Base-by-base conservation (phyloP, 1,140 invertebrate species). In the Drosophila pandora region DNA sequence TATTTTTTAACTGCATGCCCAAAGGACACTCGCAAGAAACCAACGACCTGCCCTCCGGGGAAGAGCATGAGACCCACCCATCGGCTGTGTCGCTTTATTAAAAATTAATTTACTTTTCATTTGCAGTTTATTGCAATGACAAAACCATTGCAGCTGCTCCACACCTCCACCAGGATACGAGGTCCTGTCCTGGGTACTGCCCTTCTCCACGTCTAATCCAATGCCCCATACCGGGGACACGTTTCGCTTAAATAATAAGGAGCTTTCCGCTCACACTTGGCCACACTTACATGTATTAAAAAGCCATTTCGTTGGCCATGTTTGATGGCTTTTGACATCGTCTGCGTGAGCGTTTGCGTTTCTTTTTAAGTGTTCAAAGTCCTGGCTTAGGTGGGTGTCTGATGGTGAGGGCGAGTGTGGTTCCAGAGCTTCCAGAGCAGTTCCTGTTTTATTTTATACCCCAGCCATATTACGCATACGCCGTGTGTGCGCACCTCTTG, bases 41-140 rank as follows among this genome's bases (percentile, higher is more conserved):
- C 13, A 21, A 43, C 2, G 3, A 13, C 37, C 37, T 13, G 41
- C 41, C 17, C 4, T 28, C 41, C 9, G 17, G 41, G 13, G 6
- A 3, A 37, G 12, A 10, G 32, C 32, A 8, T 10, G 10, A 34
- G 32, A 0, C 10, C 12, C 34, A 43, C 41, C 39, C 37, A 74
- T 53, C 78, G 75, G 87, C 76, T 87, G 78, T 76, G 61, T 57
- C 32, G 82, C 75, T 87, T 79, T 87, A 87, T 87, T 87, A 87
- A 87, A 87, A 87, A 87, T 87, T 87, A 87, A 87, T 87, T 82
- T 82, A 82, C 83, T 87, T 87, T 87, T 87, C 78, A 87, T 87
- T 87, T 87, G 78, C 82, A 87, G 83, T 87, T 87, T 87, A 87
- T 87, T 88, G 82, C 83, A 78, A 62, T 82, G 78, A 68, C 79